phyloP scores from a whole-genome alignment of 1,140 invertebrate species.

The Drosophila miranda region DNA sequence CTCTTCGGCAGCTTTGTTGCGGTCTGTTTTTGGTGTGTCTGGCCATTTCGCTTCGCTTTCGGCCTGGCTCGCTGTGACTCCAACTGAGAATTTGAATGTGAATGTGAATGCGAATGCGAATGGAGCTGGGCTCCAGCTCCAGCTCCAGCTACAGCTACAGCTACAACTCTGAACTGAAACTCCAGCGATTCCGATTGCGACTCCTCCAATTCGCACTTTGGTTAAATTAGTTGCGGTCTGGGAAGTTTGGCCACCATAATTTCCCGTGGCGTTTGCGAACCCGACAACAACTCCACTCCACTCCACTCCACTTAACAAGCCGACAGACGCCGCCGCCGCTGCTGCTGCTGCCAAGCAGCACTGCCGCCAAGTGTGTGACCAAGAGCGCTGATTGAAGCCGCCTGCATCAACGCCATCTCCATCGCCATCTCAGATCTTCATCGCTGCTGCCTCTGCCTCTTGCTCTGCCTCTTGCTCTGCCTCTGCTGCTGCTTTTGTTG shows the following conservation, averaged over 20 bases:
- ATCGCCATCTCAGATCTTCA: conserved; percentile 70
- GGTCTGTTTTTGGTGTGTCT: conserved; percentile 69
- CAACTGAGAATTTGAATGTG: conserved; percentile 19
- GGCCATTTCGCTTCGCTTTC: conserved; percentile 76
- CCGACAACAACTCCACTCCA: conserved; percentile 62
- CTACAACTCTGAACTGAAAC: conserved; percentile 16
- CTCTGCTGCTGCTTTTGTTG: conserved; percentile 1
- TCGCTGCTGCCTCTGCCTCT: conserved; percentile 20
- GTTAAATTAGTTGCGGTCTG: conserved; percentile 81
- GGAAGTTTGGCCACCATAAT: conserved; percentile 81
- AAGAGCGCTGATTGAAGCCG: conserved; percentile 75
- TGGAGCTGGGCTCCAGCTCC: not conserved
- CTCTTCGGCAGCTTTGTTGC: conserved; percentile 71
- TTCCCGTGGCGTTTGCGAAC: conserved; percentile 79
- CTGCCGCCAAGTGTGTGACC: conserved; percentile 66
- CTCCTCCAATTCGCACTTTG: conserved; percentile 81
- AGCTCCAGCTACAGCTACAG: conserved; percentile 19
- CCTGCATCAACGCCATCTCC: conserved; percentile 75
- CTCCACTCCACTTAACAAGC: conserved; percentile 45
- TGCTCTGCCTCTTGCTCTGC: not conserved
- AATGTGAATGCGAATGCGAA: conserved; percentile 4
- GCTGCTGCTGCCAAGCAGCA: conserved; percentile 42
- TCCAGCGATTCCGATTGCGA: conserved; percentile 63
- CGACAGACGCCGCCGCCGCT: conserved; percentile 49
- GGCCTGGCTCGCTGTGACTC: conserved; percentile 35